These are phyloP conservation scores for Pediacus dermestoides DNA, from an alignment of 2,888 invertebrate genomes.

Conservation along the genomic window DNA sequence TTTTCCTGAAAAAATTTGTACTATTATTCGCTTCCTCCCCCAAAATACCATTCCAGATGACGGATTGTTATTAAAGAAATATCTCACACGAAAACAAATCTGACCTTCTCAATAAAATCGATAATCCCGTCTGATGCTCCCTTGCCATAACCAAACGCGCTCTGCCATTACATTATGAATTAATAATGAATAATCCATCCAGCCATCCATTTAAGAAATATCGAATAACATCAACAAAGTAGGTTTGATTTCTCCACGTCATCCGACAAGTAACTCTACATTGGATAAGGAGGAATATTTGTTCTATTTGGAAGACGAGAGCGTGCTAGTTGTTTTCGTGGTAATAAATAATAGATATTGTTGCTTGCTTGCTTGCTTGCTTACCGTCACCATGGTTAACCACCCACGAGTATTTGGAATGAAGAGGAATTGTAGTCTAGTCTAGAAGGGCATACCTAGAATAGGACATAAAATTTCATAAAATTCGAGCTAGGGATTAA, in stretches of 20 bases:
- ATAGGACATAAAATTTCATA: too few species aligned
- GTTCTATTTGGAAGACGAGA: background rate
- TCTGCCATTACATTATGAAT: constrained; percentile 12
- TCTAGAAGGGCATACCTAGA: too few species aligned
- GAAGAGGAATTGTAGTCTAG: too few species aligned
- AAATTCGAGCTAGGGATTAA: too few species aligned
- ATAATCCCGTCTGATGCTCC: constrained; percentile 9
- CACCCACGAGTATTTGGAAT: too few species aligned
- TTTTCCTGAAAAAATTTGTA: too few species aligned
- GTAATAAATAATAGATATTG: constrained; percentile 2
- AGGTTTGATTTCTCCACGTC: background rate
- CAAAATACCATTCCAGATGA: too few species aligned
- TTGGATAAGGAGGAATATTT: background rate
- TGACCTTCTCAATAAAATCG: constrained; percentile 15
- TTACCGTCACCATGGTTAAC: background rate
- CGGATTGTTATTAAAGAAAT: too few species aligned
- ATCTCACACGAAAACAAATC: constrained; percentile 5
- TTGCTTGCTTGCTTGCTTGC: too few species aligned
- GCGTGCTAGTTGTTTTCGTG: constrained; percentile 2
- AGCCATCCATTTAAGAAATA: constrained; percentile 9
- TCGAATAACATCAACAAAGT: constrained; percentile 5
- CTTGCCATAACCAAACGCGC: background rate
- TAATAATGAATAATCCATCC: constrained; percentile 9
- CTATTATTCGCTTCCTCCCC: too few species aligned
- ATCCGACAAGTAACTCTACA: too few species aligned